Evolutionary conservation across 1,140 invertebrate genomes (phyloP).

Genomic region (Phenacoccus solenopsis): DNA sequence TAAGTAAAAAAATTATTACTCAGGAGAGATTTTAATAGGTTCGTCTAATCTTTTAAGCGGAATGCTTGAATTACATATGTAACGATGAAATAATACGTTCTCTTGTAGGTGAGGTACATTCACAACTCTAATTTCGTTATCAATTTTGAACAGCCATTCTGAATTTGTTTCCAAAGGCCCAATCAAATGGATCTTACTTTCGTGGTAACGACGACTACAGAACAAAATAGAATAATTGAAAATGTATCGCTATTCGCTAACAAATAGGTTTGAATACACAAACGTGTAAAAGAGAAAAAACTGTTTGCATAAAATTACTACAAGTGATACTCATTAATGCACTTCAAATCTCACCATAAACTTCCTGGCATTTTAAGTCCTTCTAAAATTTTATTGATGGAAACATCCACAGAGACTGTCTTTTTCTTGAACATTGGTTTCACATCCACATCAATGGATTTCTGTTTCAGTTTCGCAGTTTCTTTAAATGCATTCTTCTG

Average conservation of each 20-base stretch:
- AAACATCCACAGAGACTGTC: slow-evolving; percentile 9
- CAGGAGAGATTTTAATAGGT: slow-evolving; percentile 16
- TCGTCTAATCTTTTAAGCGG: slow-evolving; percentile 24
- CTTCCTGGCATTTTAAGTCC: slow-evolving; percentile 16
- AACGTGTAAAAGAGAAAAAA: no score
- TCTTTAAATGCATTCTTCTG: slow-evolving; percentile 36
- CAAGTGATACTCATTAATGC: no score
- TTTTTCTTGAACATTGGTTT: slow-evolving; percentile 16
- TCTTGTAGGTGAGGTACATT: slow-evolving; percentile 24
- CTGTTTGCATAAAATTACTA: no score
- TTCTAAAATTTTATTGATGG: slow-evolving; percentile 18
- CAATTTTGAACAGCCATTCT: slow-evolving; percentile 20
- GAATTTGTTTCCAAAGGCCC: slow-evolving; percentile 16
- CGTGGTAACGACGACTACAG: neutral
- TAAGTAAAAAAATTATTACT: slow-evolving; percentile 19
- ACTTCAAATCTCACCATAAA: neutral
- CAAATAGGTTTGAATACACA: no score
- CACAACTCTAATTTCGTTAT: slow-evolving; percentile 16
- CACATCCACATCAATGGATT: neutral
- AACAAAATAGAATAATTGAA: no score
- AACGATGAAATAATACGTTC: slow-evolving; percentile 23
- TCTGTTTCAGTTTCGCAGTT: slow-evolving; percentile 25
- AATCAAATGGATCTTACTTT: neutral
- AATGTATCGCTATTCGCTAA: no score
- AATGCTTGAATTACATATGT: slow-evolving; percentile 21